Evolutionary conservation across 2,797 vertebrate species (phyloP).

Genomic region (Lophius americanus): DNA sequence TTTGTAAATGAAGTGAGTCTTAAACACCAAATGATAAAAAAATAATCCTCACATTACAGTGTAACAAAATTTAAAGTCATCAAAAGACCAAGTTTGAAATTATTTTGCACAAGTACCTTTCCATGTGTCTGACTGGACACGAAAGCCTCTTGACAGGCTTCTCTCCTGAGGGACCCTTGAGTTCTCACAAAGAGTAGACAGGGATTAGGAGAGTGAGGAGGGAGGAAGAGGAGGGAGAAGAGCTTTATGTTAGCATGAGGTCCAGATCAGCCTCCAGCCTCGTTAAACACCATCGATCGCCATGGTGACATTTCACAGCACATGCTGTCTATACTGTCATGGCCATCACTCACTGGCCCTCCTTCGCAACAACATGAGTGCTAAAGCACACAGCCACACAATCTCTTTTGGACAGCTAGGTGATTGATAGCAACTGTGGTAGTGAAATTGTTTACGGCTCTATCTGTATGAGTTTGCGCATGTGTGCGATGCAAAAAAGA

Average conservation of each 20-base stretch:
- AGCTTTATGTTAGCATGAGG: slow-evolving; percentile 78
- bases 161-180: slow-evolving; percentile 50
- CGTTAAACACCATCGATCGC: slow-evolving; percentile 84
- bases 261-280: slow-evolving; percentile 82
- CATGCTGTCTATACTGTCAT: slow-evolving; percentile 77
- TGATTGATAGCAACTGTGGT: slow-evolving; percentile 66
- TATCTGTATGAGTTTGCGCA: slow-evolving; percentile 11
- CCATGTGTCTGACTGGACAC: slow-evolving; percentile 36
- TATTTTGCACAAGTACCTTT: slow-evolving; percentile 10
- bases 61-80: slow-evolving; percentile 22
- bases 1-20: background rate
- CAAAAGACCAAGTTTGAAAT: slow-evolving; percentile 15
- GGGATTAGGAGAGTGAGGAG: slow-evolving; percentile 64
- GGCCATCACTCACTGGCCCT: slow-evolving; percentile 71
- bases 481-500: background rate
- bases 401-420: slow-evolving; percentile 33
- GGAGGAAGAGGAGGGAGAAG: slow-evolving; percentile 38
- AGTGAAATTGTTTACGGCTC: slow-evolving; percentile 55
- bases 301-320: slow-evolving; percentile 83
- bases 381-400: slow-evolving; percentile 41
- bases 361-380: slow-evolving; percentile 44
- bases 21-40: slow-evolving; percentile 19
- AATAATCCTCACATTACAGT: slow-evolving; percentile 8
- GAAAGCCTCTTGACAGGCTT: slow-evolving; percentile 70
- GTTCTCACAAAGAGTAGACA: slow-evolving; percentile 62